Evolutionary conservation across 2,797 vertebrate genomes (phyloP).

Genomic region (Enteromius trimaculatus): DNA sequence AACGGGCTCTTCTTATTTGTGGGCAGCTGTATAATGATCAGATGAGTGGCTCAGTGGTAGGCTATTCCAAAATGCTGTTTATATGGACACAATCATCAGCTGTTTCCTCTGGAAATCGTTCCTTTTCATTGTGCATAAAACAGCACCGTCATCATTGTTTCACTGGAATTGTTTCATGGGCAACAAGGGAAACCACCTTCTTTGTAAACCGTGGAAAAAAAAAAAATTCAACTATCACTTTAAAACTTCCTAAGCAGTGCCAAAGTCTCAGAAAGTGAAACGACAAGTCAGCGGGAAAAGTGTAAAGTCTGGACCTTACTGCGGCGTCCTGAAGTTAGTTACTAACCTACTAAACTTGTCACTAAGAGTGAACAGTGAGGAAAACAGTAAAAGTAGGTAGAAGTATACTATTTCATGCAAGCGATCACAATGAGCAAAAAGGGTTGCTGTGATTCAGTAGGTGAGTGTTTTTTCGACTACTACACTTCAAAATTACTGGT

Average conservation of each 20-base stretch:
- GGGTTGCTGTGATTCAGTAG: slow-evolving; percentile 40
- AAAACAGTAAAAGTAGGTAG: neutral
- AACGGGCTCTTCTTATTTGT: neutral
- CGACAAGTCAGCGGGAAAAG: neutral
- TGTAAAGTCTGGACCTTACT: neutral
- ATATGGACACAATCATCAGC: neutral
- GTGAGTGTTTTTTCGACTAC: slow-evolving; percentile 61
- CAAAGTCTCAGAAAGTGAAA: slow-evolving; percentile 9
- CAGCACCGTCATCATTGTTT: neutral
- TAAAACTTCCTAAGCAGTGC: too few species aligned
- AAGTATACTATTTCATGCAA: slow-evolving; percentile 59
- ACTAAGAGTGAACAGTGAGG: neutral
- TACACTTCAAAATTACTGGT: slow-evolving; percentile 60
- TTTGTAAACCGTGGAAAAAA: neutral
- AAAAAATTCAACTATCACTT: neutral
- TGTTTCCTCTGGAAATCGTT: neutral
- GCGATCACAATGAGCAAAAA: neutral
- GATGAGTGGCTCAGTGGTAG: neutral
- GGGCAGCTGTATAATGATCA: neutral
- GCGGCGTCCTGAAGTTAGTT: slow-evolving; percentile 1
- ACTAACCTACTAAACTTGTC: neutral
- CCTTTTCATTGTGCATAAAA: neutral
- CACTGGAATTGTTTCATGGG: neutral
- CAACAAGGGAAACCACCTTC: neutral
- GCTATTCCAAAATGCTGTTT: neutral